These are phyloP conservation scores for Macropis europaea DNA, from an alignment of 2,888 invertebrate genomes.

Conservation along the genomic window DNA sequence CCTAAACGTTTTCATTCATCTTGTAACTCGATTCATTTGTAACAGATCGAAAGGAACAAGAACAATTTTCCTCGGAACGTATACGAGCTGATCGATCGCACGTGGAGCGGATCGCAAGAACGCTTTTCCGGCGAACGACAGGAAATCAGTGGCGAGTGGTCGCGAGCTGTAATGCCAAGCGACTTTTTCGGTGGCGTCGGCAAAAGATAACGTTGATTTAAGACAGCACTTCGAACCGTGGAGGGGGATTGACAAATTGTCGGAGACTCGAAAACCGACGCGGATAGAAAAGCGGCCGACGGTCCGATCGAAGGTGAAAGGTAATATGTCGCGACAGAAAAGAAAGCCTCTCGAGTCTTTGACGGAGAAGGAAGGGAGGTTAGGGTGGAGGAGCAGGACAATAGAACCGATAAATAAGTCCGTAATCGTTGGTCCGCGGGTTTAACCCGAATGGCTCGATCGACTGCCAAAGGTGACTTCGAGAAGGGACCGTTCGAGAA, in stretches of 20 bases:
- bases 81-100: too few relatives aligned
- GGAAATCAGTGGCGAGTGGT: background rate
- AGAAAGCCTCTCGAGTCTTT: constrained; percentile 45
- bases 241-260: constrained; percentile 58
- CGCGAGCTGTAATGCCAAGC: constrained; percentile 5
- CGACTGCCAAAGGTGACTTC: constrained; percentile 66
- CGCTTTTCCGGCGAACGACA: background rate
- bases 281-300: constrained; percentile 54
- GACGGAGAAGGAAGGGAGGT: constrained; percentile 30
- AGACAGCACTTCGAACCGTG: constrained; percentile 26
- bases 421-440: constrained; percentile 67
- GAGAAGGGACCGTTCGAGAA: constrained; percentile 15
- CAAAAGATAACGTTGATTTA: constrained; percentile 57
- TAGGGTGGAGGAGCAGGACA: constrained; percentile 45
- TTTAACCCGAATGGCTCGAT: constrained; percentile 61
- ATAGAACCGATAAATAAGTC: constrained; percentile 69
- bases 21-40: too few relatives aligned
- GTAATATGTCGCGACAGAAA: constrained; percentile 60
- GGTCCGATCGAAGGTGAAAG: constrained; percentile 47
- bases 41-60: too few relatives aligned
- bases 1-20: too few relatives aligned
- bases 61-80: too few relatives aligned
- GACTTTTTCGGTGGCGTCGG: constrained; percentile 30
- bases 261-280: constrained; percentile 50
- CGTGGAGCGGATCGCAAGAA: too few relatives aligned